Evolutionary conservation across 1,140 invertebrate genomes (phyloP), one percentile per base, ranked within the genome.

Genomic region (Cherax destructor): DNA sequence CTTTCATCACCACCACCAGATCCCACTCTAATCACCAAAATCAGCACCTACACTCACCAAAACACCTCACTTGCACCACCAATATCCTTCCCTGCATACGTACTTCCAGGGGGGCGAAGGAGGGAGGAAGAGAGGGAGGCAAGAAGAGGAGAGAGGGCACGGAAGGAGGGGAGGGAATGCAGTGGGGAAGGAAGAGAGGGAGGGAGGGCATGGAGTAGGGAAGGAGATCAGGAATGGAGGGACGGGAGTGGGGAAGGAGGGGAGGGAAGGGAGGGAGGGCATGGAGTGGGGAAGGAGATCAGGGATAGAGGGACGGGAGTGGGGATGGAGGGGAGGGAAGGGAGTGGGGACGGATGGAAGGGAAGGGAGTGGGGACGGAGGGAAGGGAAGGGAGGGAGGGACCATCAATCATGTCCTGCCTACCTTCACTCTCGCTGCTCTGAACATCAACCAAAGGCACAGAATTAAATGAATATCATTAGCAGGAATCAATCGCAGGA

Each of bases 391-490:
- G 24, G 69, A 24, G 6, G n/a, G 5, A 6, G 24, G n/a, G n/a
- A 24, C 24, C 69, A 74, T 74, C 69, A 24, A 74, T 74, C 69
- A 74, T 24, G 69, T 5, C 69, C 24, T 9, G 69, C 3, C n/a
- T 24, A n/a, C 69, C 69, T 24, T 10, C 69, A 5, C 11, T 21
- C 7, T n/a, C 21, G 21, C 69, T n/a, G 5, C 21, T n/a, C 5
- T 74, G 13, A 3, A 24, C 69, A 74, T 74, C 69, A 24, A 74
- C 69, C n/a, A 30, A 21, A 69, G 65, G 13, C 65, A 69, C 65
- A 11, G 21, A 69, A 74, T 30, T 74, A 74, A 74, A 74, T 74
- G 69, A 74, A 74, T 74, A 74, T n/a, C 69, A 74, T 74, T 74
- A 74, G 7, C 24, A 74, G 69, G 69, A 74, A 24, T 74, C 69